Evolutionary conservation across 2,888 invertebrate species (phyloP).

Genomic region (Shargacucullia verbasci): DNA sequence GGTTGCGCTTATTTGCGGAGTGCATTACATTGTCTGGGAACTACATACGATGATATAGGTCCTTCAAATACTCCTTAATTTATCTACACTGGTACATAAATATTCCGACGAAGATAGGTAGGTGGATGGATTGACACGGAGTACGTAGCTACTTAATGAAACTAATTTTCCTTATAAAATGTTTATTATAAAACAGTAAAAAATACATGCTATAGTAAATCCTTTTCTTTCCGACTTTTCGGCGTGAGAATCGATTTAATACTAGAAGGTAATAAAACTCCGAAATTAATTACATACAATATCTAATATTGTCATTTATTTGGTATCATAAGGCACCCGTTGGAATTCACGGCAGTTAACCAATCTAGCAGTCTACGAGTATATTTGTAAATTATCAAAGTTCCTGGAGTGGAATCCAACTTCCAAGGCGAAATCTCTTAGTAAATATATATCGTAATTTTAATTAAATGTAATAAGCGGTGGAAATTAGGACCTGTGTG

Average conservation of each 20-base stretch:
- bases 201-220: constrained; percentile 17
- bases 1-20: constrained; percentile 45
- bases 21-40: constrained; percentile 48
- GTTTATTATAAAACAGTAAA: constrained; percentile 36
- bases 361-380: background rate
- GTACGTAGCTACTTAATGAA: too few relatives aligned
- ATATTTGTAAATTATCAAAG: background rate
- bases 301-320: constrained; percentile 8
- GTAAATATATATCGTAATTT: too few relatives aligned
- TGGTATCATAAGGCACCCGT: constrained; percentile 1
- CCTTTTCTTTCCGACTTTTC: background rate
- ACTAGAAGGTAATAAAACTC: too few relatives aligned
- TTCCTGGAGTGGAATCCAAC: too few relatives aligned
- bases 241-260: background rate
- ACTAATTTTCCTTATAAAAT: constrained; percentile 1
- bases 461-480: too few relatives aligned
- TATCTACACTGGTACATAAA: too few relatives aligned
- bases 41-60: constrained; percentile 3
- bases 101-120: background rate
- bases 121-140: too few relatives aligned
- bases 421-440: too few relatives aligned
- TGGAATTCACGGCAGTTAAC: background rate
- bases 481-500: too few relatives aligned
- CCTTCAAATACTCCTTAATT: background rate
- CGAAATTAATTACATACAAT: constrained; percentile 1